Conservation (phyloP, 2,797 vertebrate species). For the Eurystomus glaucurus region DNA sequence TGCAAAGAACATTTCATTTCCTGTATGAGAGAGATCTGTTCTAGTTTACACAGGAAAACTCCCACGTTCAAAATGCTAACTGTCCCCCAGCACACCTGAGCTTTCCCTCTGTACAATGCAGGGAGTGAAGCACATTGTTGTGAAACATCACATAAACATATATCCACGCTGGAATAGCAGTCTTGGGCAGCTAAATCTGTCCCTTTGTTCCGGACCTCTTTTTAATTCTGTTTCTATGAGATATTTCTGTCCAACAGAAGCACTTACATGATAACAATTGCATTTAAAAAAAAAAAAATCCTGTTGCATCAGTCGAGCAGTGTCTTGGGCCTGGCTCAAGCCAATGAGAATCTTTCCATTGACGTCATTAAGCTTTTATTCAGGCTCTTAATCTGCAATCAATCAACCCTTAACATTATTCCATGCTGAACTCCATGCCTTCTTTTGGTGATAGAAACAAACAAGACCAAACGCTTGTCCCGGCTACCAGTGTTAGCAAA, state of each 20-base stretch:
- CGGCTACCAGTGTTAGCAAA: conserved; percentile 27
- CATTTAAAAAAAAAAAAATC: neutral
- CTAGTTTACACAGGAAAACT: neutral
- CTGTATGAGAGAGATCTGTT: neutral
- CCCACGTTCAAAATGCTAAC: neutral
- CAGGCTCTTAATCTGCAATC: conserved; percentile 61
- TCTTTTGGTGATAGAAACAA: conserved; percentile 36
- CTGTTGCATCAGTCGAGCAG: neutral
- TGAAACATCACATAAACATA: neutral
- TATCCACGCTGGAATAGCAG: accelerated
- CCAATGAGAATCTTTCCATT: conserved; percentile 60
- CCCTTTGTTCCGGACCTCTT: neutral
- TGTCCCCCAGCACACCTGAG: neutral
- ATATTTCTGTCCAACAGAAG: conserved; percentile 23
- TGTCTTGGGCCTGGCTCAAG: conserved; percentile 38
- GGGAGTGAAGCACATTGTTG: neutral
- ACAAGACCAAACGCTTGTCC: neutral
- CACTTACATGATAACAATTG: conserved; percentile 33
- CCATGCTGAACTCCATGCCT: conserved; percentile 8
- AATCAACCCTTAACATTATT: conserved; percentile 51
- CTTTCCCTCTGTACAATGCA: neutral
- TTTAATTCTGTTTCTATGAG: conserved; percentile 15
- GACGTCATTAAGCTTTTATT: conserved; percentile 72
- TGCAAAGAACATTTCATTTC: neutral
- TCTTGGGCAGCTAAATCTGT: neutral